These are phyloP conservation scores for Trissolcus basalis DNA, from an alignment of 1,140 invertebrate species.

Conservation along the genomic window DNA sequence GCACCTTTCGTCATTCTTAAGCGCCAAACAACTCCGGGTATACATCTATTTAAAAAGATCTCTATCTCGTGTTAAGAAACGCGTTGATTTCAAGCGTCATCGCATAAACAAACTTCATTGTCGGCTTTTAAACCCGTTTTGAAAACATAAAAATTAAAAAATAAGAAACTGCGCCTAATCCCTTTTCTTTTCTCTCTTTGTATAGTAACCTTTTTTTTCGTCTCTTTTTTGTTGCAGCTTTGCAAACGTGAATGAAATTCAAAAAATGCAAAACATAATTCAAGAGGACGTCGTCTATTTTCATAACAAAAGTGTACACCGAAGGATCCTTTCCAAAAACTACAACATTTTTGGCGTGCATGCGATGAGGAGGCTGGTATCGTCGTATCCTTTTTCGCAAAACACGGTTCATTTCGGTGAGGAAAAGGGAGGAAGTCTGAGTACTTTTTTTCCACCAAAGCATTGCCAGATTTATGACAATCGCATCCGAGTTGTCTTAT, in stretches of 20 bases:
- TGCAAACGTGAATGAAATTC: background rate
- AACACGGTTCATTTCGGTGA: conserved; percentile 42
- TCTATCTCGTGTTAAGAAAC: conserved; percentile 58
- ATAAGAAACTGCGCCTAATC: background rate
- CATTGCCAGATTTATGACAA: conserved; percentile 70
- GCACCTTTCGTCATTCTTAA: conserved; percentile 52
- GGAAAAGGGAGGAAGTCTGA: conserved; percentile 40
- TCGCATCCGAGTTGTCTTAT: conserved; percentile 66
- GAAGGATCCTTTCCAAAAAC: conserved; percentile 29
- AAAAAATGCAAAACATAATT: conserved; percentile 9
- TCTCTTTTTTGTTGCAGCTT: too few relatives aligned
- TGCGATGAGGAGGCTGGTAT: conserved; percentile 21
- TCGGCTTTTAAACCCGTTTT: conserved; percentile 35
- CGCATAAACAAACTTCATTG: conserved; percentile 45
- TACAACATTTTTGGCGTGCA: conserved; percentile 55
- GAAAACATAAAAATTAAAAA: conserved; percentile 6
- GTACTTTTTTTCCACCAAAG: conserved; percentile 59
- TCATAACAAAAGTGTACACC: conserved; percentile 38
- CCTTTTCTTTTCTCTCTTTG: background rate
- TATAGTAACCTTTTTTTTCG: background rate
- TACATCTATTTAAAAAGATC: conserved; percentile 48
- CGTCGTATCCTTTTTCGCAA: conserved; percentile 41
- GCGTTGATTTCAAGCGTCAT: conserved; percentile 55
- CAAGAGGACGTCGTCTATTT: conserved; percentile 29
- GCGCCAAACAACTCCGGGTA: conserved; percentile 42